phyloP scores from a whole-genome alignment of 2,797 vertebrate species.

The Microcaecilia unicolor region DNA sequence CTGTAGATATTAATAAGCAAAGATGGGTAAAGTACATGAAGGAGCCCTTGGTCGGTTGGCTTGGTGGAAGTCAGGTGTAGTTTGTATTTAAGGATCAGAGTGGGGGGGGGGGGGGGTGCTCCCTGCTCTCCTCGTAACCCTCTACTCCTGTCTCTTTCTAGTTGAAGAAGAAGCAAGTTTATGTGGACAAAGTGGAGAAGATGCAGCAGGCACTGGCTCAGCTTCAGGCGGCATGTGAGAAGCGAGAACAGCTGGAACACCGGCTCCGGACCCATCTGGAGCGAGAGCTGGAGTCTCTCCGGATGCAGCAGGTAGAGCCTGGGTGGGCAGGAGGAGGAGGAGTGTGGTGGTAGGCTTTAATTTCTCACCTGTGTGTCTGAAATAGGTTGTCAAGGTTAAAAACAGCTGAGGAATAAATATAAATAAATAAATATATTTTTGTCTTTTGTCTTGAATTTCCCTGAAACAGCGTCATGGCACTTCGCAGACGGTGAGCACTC shows the following conservation, averaged over 20 bases:
- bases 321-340: too few species aligned
- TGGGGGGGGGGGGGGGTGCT: too few species aligned
- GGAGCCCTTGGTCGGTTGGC: too few species aligned
- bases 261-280: conserved; percentile 84
- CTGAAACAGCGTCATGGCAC: conserved; percentile 75
- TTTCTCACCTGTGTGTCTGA: too few species aligned
- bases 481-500: conserved; percentile 53
- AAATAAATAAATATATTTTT: too few species aligned
- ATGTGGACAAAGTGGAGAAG: conserved; percentile 93
- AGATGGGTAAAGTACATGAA: too few species aligned
- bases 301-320: conserved; percentile 97
- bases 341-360: too few species aligned
- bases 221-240: conserved; percentile 93
- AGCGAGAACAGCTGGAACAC: conserved; percentile 91
- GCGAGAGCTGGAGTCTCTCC: conserved; percentile 85
- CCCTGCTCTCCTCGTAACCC: too few species aligned
- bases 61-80: too few species aligned
- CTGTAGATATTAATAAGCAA: too few species aligned
- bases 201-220: conserved; percentile 95
- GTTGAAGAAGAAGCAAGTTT: conserved; percentile 97
- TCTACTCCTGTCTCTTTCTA: conserved; percentile 31
- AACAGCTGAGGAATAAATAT: background rate
- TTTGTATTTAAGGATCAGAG: too few species aligned
- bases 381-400: background rate
- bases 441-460: background rate